Base-by-base conservation (phyloP, 1,140 invertebrate species). In the Calycopis cecrops region DNA sequence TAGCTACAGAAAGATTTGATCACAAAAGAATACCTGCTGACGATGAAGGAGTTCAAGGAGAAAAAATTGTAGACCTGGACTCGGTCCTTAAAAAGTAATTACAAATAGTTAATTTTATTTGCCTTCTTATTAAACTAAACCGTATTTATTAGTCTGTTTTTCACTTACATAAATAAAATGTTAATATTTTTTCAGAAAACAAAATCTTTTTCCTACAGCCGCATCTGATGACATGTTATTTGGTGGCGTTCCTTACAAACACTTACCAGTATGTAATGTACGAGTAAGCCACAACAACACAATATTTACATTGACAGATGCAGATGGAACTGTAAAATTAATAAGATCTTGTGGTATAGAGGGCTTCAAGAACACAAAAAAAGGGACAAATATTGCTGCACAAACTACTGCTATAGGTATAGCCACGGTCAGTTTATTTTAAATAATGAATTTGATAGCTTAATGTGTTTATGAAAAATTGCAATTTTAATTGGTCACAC, bases 331-430 rank as follows among this genome's bases (percentile, higher is more conserved):
- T 9, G 87, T 91, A 4, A 88, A 91, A 63, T 47, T 92, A 0
- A 84, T 92, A 11, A 85, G 93, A 52, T 92, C 94, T 6, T 94
- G 95, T 90, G 95, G 97, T 12, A 90, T 94, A 58, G 97, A 99
- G 86, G 98, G 98, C 18, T 99, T 97, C 74, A 98, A 97, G 84
- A 96, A 98, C 87, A 93, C 96, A 3, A 93, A 93, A 63, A 99
- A 99, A 88, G 97, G 97, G 58, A 99, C 97, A 8, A 98, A 97
- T 80, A 93, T 99, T 70, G 98, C 97, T 44, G 97, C 96, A 11
- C 97, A 99, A 88, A 94, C 97, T 35, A 96, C 97, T 51, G 97
- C 94, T 14, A 91, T 97, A 35, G 92, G 89, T 59, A 85, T 97
- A 69, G 93, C 92, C 51, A 87, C 74, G 40, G 95, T 94, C 83